Percentiles rank a stretch among this genome's conserved stretches.
These are phyloP conservation scores for Sebastes itinus DNA, from an alignment of 2,797 vertebrate species.

Conservation along the genomic window DNA sequence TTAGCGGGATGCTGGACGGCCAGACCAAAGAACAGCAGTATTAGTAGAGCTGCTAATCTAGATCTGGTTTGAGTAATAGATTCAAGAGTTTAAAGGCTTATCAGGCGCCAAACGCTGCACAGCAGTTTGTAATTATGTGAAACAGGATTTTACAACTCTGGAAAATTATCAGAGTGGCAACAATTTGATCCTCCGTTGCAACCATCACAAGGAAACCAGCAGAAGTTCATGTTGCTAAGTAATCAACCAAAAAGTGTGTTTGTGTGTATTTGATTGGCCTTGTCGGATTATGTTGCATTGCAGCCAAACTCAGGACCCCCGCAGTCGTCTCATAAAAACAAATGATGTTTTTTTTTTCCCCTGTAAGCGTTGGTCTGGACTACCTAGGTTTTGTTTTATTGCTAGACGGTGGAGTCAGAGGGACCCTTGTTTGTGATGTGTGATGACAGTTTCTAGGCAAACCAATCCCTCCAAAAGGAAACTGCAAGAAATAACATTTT, in stretches of 20 bases:
- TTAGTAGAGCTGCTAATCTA: neutral
- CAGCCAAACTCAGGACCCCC: neutral
- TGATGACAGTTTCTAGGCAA: neutral
- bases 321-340: neutral
- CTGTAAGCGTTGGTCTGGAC: neutral
- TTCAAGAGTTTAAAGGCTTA: neutral
- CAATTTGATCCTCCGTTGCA: neutral
- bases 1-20: neutral
- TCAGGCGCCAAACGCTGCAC: neutral
- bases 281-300: neutral
- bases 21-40: neutral
- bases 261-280: neutral
- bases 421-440: neutral
- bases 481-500: neutral
- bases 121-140: neutral
- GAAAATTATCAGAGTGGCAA: neutral
- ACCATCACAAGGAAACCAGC: neutral
- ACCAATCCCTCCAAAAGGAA: neutral
- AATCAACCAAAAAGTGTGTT: neutral
- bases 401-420: neutral
- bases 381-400: neutral
- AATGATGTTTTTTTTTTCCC: accelerated
- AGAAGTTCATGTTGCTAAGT: neutral
- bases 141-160: neutral
- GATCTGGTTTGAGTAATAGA: neutral